Evolutionary conservation across 2,888 invertebrate genomes (phyloP), one percentile per base, ranked within the genome.

Genomic region (Aphelenchoides bicaudatus): DNA sequence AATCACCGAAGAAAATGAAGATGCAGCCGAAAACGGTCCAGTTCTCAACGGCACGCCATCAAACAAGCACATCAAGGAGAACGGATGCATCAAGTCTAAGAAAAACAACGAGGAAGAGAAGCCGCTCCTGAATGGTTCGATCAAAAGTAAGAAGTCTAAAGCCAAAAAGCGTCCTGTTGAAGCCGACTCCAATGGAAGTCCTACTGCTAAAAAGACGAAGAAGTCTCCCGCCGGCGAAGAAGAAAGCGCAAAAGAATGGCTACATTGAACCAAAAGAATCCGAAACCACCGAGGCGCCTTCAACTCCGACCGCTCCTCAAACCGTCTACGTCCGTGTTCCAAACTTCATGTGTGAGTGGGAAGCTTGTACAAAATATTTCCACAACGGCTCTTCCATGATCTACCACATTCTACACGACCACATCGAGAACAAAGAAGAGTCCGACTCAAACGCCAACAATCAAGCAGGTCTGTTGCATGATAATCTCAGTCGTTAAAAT

Each of bases 261-360:
- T 25, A 43, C 43, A 43, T 51, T 21, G 52, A 51, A 19, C 25
- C 38, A 25, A 34, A 34, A 2, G 39, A 27, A 19, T 2, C 10
- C 4, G 50, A n/a, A 13, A 27, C 48, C 6, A 27, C 57, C 21
- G n/a, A 52, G n/a, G 3, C 57, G 5, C 28, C 46, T 8, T 27
- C 53, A 4, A 46, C 5, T 6, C 4, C 51, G 10, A 10, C 51
- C 6, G 23, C 51, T 19, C 5, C 8, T 23, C 27, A 6, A n/a
- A 43, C 37, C 29, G 51, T 19, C 29, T 21, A 4, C 55, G 23
- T 30, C 27, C 56, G 57, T 28, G 23, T 59, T 3, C 51, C 52
- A 10, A 66, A 70, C n/a, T 70, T 61, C 48, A 72, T 76, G 72
- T 75, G 75, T 58, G 75, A 75, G 56, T 75, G 75, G 75, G 67